Base-by-base conservation (phyloP, 64 coral and sea anemone species). In the Dendronephthya gigantea region DNA sequence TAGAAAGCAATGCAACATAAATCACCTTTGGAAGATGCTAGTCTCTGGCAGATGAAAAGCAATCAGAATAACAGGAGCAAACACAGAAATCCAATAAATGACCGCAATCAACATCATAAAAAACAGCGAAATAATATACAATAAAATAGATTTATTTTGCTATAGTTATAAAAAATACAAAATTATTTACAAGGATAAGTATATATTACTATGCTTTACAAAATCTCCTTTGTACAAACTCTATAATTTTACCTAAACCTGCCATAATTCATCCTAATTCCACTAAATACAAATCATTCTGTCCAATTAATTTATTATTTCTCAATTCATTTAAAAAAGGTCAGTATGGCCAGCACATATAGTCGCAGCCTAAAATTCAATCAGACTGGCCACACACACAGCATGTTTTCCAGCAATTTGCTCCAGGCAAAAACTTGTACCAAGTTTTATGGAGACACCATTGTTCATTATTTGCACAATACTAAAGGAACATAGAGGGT, bases 141-240 rank as follows among this genome's bases (percentile, higher is more conserved):
- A n/a, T 23, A 62, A 62, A 62, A 62, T 62, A 23, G 19, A 23
- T 23, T 62, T 62, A 62, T 23, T 62, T 62, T 62, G 19, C 55
- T 62, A n/a, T n/a, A 62, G 55, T 62, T 79, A 36, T 66, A 17
- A 79, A 39, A 79, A 79, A 79, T 36, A 79, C 72, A 36, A 2
- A 36, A 34, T 79, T 17, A 35, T 19, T 36, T 79, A 79, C 13
- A 2, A 34, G 29, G 27, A 30, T 28, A 39, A 79, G 29, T 79
- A n/a, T n/a, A 79, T 79, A 79, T 79, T 79, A 79, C 72, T 62
- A 62, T 62, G 55, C 55, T 62, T 62, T 62, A 62, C 55, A 62
- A 62, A 62, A 62, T 2, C 19, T 17, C 55, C 55, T 62, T 62
- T 62, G 55, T 62, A 62, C 55, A 62, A 62, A 45, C 41, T 45